Conservation (phyloP, 53 echinoderm and acorn worm genomes). For the Glandiceps talaboti region DNA sequence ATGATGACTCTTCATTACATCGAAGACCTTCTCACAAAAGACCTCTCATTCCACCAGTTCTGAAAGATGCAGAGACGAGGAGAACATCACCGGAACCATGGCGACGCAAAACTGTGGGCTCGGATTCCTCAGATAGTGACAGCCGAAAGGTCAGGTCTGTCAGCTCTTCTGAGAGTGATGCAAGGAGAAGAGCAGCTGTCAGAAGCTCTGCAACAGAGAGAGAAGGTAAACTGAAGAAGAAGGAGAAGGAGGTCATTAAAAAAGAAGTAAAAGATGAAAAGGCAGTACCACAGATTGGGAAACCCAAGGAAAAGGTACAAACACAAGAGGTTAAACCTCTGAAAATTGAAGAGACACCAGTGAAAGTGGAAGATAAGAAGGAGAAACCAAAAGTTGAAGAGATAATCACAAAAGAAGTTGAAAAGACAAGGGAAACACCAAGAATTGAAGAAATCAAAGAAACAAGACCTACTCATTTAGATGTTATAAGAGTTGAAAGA, state of each 20-base stretch:
- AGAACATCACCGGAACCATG: not conserved
- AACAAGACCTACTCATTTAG: not conserved
- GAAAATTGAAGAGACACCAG: slow-evolving; percentile 6
- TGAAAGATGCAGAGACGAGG: slow-evolving; percentile 13
- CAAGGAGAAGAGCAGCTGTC: slow-evolving; percentile 12
- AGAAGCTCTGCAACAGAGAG: slow-evolving; percentile 10
- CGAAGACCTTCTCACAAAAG: slow-evolving; percentile 9
- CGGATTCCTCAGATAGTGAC: slow-evolving; percentile 8
- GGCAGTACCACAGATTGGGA: no score
- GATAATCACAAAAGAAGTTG: not conserved
- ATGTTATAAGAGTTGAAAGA: slow-evolving; percentile 10
- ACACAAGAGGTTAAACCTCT: slow-evolving; percentile 6
- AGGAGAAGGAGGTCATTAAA: not conserved
- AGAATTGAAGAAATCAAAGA: not conserved
- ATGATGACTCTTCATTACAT: slow-evolving; percentile 5
- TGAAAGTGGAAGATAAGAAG: slow-evolving; percentile 2
- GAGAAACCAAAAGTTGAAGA: not conserved
- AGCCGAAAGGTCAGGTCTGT: slow-evolving; percentile 8
- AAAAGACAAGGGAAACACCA: not conserved
- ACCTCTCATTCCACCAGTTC: slow-evolving; percentile 13
- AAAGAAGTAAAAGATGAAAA: slow-evolving; percentile 7
- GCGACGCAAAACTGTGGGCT: slow-evolving; percentile 3
- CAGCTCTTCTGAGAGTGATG: slow-evolving; percentile 13
- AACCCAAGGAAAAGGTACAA: not conserved
- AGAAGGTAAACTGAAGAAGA: slow-evolving; percentile 5